Evolutionary conservation across 2,797 vertebrate genomes (phyloP).

Genomic region (Eupleurogrammus muticus): DNA sequence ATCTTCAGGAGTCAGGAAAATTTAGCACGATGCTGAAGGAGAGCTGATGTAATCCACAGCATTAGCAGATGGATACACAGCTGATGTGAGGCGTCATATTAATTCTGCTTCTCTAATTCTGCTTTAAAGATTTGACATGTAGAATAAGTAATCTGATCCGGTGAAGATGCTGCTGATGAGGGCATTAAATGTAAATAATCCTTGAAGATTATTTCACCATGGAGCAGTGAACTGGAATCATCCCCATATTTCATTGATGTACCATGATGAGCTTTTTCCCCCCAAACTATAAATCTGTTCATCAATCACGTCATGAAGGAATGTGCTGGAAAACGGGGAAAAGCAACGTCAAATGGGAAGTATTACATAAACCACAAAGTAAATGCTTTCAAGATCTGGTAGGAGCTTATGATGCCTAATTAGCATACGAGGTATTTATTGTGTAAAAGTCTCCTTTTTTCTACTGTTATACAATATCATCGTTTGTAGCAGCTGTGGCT

Average conservation of each 20-base stretch:
- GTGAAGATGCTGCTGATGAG: constrained; percentile 28
- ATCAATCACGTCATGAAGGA: neutral
- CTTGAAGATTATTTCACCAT: constrained; percentile 6
- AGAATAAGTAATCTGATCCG: constrained; percentile 41
- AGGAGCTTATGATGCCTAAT: neutral
- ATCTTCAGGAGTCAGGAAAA: neutral
- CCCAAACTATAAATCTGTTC: neutral
- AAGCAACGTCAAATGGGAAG: neutral
- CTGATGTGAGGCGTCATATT: constrained; percentile 32
- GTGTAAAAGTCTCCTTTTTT: neutral
- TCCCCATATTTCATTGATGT: neutral
- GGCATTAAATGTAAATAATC: constrained; percentile 36
- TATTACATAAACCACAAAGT: constrained; percentile 8
- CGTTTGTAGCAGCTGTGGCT: neutral
- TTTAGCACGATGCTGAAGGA: constrained; percentile 3
- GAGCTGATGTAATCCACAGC: constrained; percentile 48
- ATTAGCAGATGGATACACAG: constrained; percentile 42
- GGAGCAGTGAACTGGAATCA: neutral
- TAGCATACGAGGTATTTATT: neutral
- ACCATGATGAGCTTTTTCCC: neutral
- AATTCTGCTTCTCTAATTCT: constrained; percentile 36
- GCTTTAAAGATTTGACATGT: constrained; percentile 43
- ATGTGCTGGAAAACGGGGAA: neutral
- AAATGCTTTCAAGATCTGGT: neutral
- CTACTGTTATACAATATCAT: neutral